Percentiles rank a stretch among this genome's conserved stretches.
phyloP scores from a whole-genome alignment of 2,113 vertebrate genomes.

The Panthera uncia region DNA sequence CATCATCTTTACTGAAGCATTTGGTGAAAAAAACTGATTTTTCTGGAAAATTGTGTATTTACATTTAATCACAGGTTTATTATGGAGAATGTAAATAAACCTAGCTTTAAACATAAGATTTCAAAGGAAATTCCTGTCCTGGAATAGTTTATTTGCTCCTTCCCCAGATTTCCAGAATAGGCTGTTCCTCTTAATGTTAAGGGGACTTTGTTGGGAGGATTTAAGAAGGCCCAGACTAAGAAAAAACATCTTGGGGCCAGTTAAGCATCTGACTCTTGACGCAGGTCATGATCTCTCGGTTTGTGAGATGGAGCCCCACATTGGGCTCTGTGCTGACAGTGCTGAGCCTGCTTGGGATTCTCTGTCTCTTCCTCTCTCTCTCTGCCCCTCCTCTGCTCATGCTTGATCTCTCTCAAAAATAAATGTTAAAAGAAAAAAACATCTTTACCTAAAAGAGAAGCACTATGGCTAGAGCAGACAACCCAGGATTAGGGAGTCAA shows the following conservation, averaged over 20 bases:
- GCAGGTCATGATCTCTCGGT: no score
- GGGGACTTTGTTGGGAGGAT: neutral
- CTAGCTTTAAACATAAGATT: neutral
- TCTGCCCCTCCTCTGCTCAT: no score
- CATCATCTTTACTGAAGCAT: neutral
- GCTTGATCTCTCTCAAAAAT: no score
- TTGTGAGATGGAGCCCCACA: no score
- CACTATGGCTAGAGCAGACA: neutral
- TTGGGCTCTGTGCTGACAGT: no score
- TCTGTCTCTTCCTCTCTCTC: no score
- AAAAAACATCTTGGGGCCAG: neutral
- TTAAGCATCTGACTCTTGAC: no score
- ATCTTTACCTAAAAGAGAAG: neutral
- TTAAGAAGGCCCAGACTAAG: neutral
- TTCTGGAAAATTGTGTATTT: neutral
- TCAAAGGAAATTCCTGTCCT: neutral
- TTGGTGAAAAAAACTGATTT: neutral
- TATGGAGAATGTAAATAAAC: neutral
- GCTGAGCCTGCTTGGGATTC: no score
- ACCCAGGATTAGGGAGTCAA: neutral
- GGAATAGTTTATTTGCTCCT: neutral
- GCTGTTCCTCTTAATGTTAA: neutral
- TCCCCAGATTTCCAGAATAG: neutral
- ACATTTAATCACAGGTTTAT: neutral
- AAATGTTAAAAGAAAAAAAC: no score